Base-by-base conservation (phyloP, 1,140 invertebrate species). In the Calycopis cecrops region DNA sequence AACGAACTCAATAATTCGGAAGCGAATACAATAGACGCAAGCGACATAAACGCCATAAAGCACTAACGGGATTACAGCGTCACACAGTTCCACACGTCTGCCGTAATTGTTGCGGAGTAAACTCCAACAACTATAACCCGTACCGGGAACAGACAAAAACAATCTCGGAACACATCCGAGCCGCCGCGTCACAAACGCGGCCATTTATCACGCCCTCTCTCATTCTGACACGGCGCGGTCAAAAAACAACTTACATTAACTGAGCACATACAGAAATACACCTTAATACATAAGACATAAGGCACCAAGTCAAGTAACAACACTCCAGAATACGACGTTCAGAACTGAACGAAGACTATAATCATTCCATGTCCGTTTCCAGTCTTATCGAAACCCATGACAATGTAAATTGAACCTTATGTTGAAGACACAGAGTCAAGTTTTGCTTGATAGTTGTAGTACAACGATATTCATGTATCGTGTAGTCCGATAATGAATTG, bases 191-290 rank as follows among this genome's bases (percentile, higher is more conserved):
- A 71, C 79, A 83, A 85, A 86, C 79, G 79, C 77, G 79, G 78
- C 83, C 82, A 84, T 86, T 86, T 86, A 86, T 86, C 81, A 85
- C 83, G 83, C 83, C 83, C 83, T 86, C 80, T 82, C 75, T 79
- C 79, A 82, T 80, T 80, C 81, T 79, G 79, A 72, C 64, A 61
- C 67, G 67, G 65, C 62, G 53, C 63, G 60, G 55, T 66, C 68
- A 62, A 67, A 76, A 73, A 84, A 80, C 76, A 79, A 80, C 76
- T 62, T 65, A 78, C 67, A 73, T 59, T 65, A 44, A 33, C 16
- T 34, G 11, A 1, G 16, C 4, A 57, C 51, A 50, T 21, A 42
- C 58, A 34, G 78, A 76, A 69, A 65, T 16, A 57, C 53, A 80
- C 73, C 64, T 69, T 81, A 78, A 54, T 4, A 0, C 10, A 14